Conservation (phyloP, 2,888 invertebrate species). For the Lypha dubia region DNA sequence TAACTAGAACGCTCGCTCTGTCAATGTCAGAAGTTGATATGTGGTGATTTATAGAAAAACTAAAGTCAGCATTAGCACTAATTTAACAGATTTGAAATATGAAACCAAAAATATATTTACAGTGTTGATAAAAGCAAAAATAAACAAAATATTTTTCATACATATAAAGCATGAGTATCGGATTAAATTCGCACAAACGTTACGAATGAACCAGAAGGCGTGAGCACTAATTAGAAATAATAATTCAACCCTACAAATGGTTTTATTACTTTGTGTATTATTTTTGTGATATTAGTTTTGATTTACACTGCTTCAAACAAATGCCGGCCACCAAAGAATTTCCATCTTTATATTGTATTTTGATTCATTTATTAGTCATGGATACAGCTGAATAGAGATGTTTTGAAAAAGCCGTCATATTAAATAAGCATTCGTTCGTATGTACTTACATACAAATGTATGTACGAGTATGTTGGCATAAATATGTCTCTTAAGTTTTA, state of each 20-base stretch:
- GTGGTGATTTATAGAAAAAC: constrained; percentile 43
- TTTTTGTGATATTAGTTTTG: neutral
- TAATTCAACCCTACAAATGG: neutral
- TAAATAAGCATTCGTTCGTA: neutral
- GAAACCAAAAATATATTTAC: constrained; percentile 25
- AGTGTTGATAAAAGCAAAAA: constrained; percentile 10
- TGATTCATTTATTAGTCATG: constrained; percentile 29
- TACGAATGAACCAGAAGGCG: neutral
- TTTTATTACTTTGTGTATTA: neutral
- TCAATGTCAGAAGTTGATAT: constrained; percentile 71
- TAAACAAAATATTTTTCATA: neutral
- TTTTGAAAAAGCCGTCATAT: constrained; percentile 27
- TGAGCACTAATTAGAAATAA: neutral
- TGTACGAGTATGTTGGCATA: neutral
- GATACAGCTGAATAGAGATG: constrained; percentile 50
- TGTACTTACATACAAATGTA: no score
- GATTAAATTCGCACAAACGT: no score
- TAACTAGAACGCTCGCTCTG: constrained; percentile 65
- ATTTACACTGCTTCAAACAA: constrained; percentile 15
- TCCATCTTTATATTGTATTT: constrained; percentile 19
- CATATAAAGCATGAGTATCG: neutral
- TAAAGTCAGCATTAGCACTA: constrained; percentile 31
- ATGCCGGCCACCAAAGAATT: constrained; percentile 36
- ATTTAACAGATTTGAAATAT: constrained; percentile 55
- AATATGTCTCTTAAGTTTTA: no score